Evolutionary conservation across 2,888 invertebrate species (phyloP).

Genomic region (Sphinx pinastri): DNA sequence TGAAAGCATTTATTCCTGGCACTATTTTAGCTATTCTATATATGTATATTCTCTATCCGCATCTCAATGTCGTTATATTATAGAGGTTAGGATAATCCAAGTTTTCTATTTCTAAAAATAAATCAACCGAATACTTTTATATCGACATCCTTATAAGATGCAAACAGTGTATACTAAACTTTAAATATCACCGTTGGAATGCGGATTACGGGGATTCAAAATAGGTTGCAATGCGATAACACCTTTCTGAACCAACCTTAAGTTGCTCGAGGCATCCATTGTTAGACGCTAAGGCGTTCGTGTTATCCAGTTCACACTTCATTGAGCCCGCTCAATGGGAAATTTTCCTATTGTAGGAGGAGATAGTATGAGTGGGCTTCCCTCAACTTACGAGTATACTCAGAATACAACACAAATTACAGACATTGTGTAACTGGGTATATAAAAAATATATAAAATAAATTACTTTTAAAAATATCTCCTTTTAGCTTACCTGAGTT

Average conservation of each 20-base stretch:
- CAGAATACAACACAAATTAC: neutral
- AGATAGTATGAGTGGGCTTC: slow-evolving; percentile 20
- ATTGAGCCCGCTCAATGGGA: slow-evolving; percentile 68
- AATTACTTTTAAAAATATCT: too few relatives aligned
- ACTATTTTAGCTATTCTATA: too few relatives aligned
- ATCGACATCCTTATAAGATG: neutral
- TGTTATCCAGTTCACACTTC: slow-evolving; percentile 74
- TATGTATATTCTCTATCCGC: too few relatives aligned
- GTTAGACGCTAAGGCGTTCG: slow-evolving; percentile 57
- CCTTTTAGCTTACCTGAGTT: too few relatives aligned
- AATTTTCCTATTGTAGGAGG: slow-evolving; percentile 62
- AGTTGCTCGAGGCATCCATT: slow-evolving; percentile 52
- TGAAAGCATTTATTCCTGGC: too few relatives aligned
- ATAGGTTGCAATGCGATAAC: slow-evolving; percentile 19
- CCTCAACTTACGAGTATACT: neutral
- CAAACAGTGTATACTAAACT: neutral
- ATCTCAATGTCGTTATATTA: too few relatives aligned
- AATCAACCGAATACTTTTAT: too few relatives aligned
- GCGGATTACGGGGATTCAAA: neutral
- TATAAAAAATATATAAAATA: neutral
- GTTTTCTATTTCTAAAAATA: too few relatives aligned
- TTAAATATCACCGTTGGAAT: slow-evolving; percentile 1
- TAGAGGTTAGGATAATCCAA: too few relatives aligned
- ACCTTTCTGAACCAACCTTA: slow-evolving; percentile 50
- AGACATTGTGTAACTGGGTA: neutral